These are phyloP conservation scores for Eucera pruinosa DNA, from an alignment of 2,888 invertebrate genomes.

Conservation along the genomic window DNA sequence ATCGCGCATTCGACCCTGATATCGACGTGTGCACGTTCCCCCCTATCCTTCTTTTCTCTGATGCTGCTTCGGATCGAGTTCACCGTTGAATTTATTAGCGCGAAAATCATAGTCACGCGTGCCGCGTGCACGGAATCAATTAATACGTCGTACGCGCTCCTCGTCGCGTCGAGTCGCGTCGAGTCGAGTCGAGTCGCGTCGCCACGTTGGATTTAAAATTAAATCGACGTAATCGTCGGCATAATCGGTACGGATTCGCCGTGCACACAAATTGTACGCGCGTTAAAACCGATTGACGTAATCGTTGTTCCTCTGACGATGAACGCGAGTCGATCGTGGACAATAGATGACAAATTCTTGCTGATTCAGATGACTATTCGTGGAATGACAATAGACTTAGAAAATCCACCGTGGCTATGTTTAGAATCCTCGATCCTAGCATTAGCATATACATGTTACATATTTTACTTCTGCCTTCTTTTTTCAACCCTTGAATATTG, in stretches of 20 bases:
- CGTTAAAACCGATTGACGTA: conserved; percentile 10
- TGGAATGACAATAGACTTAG: conserved; percentile 40
- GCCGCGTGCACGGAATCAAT: conserved; percentile 65
- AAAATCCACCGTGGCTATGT: neutral
- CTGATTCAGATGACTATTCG: conserved; percentile 39
- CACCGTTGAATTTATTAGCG: conserved; percentile 77
- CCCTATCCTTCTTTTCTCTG: conserved; percentile 59
- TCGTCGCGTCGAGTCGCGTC: conserved; percentile 18
- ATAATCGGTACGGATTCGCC: no score
- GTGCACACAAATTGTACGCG: no score
- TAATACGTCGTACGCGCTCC: conserved; percentile 15
- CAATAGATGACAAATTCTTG: conserved; percentile 52
- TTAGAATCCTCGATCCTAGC: neutral
- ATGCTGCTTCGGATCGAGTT: conserved; percentile 78
- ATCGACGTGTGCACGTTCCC: conserved; percentile 26
- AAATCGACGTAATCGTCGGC: no score
- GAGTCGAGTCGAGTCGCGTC: conserved; percentile 8
- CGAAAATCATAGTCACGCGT: conserved; percentile 76
- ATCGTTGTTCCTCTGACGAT: conserved; percentile 28
- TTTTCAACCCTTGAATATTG: no score
- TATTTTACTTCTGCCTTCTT: no score
- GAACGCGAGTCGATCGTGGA: conserved; percentile 59
- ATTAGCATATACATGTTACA: no score
- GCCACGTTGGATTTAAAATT: no score
- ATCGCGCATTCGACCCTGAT: conserved; percentile 54